phyloP scores from a whole-genome alignment of 1,140 invertebrate genomes.

The Lasaia peninsularis region DNA sequence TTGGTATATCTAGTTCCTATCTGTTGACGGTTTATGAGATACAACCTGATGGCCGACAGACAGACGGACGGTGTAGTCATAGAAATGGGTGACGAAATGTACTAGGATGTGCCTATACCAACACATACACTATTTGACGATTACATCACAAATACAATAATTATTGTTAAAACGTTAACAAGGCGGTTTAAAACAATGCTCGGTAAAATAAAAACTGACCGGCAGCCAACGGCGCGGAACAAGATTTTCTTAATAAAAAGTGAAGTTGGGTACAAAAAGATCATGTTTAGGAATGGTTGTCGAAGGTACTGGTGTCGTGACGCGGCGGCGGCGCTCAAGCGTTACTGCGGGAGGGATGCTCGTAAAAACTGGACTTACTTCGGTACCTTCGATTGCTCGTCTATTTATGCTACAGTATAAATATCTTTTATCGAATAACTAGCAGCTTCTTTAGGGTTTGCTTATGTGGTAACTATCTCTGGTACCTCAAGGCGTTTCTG shows the following conservation, averaged over 20 bases:
- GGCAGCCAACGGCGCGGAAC: slow-evolving; percentile 1
- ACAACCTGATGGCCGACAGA: too few relatives aligned
- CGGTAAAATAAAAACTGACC: slow-evolving; percentile 5
- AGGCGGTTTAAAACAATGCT: slow-evolving; percentile 5
- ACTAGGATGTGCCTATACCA: too few relatives aligned
- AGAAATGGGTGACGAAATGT: too few relatives aligned
- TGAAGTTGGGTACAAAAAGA: slow-evolving; percentile 8
- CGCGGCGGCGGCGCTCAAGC: neutral
- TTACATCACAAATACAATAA: too few relatives aligned
- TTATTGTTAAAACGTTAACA: neutral
- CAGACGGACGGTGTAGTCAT: too few relatives aligned
- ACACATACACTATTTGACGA: too few relatives aligned
- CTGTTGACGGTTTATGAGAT: too few relatives aligned
- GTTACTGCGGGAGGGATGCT: neutral
- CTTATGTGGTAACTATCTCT: too few relatives aligned
- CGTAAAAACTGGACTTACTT: slow-evolving; percentile 7
- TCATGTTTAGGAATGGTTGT: slow-evolving; percentile 12
- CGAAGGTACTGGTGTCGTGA: slow-evolving; percentile 11
- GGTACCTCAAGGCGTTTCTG: too few relatives aligned
- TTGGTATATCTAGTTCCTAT: too few relatives aligned
- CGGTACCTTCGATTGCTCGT: slow-evolving; percentile 5
- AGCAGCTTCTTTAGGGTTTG: too few relatives aligned
- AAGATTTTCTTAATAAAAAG: slow-evolving; percentile 10
- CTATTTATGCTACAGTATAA: neutral
- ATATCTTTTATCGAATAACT: too few relatives aligned